Base-by-base conservation (phyloP, 2,797 vertebrate genomes). In the Tenualosa thibaudeaui region DNA sequence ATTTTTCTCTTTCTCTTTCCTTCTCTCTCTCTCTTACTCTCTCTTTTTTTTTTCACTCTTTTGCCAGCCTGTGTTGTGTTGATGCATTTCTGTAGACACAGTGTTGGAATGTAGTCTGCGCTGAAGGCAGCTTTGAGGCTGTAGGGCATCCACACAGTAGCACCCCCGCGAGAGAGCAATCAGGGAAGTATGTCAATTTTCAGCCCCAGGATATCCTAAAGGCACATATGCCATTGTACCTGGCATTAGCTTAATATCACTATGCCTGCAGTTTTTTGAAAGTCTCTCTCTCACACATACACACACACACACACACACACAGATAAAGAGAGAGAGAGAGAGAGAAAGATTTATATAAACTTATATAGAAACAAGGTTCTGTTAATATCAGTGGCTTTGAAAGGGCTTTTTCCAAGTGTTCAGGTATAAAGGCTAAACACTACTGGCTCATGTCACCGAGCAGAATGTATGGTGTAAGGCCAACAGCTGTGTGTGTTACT, bases 181-280 rank as follows among this genome's bases (percentile, higher is more conserved):
- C 68, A 75, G 37, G 68, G 15, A 75, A 75, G 68, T 40, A 43
- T 75, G 68, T 17, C 31, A 75, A 75, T 75, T 37, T 26, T 75
- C 13, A 75, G 68, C 68, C 68, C 15, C 13, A 40, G 68, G 68
- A 75, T 40, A 75, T 75, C 68, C 68, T 43, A 19, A 75, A 75
- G 68, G 68, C 68, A 75, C 68, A 75, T 75, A 75, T 40, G 68
- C 13, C 68, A 75, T 75, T 75, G 68, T 75, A 75, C 68, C 31
- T 75, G 37, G 7, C 68, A 75, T 75, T 75, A 75, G 68, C 68
- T 3, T 75, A 75, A 40, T 43, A 75, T 40, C 68, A 40, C 13
- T 40, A 75, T 40, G 68, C 37, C 68, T 40, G 31, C 68, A 40
- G 8, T 40, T 75, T 75, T 7, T 40, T 31, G 19, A 75, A 75